phyloP scores from a whole-genome alignment of 2,113 vertebrate species.

The Cacatua alba region DNA sequence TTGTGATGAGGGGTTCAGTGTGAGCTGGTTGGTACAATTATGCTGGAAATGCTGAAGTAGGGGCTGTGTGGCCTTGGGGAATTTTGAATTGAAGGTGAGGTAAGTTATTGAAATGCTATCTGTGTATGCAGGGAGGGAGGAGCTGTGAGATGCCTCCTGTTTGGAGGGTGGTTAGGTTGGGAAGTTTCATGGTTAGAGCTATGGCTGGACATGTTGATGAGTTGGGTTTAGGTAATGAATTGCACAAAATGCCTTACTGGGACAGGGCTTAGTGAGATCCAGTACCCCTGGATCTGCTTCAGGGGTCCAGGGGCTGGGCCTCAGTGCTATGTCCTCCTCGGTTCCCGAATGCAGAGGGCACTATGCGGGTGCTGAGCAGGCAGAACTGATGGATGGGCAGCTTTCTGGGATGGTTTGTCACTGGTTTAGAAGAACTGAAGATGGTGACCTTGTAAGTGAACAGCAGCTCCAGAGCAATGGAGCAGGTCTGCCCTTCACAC shows the following conservation, averaged over 20 bases:
- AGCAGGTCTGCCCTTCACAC: neutral
- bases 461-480: neutral
- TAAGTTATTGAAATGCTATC: neutral
- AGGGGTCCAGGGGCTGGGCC: neutral
- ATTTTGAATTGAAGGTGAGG: neutral
- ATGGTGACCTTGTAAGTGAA: neutral
- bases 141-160: neutral
- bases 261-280: neutral
- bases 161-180: neutral
- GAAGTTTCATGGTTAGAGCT: neutral
- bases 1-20: accelerated
- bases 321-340: accelerated
- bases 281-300: neutral
- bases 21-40: neutral
- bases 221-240: neutral
- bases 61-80: neutral
- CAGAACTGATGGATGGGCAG: neutral
- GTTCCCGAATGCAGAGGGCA: too few relatives aligned
- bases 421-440: neutral
- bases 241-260: neutral
- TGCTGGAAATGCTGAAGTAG: neutral
- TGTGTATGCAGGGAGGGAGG: neutral
- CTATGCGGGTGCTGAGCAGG: neutral
- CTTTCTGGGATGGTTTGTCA: neutral
- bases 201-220: neutral